Evolutionary conservation across 2,888 invertebrate species (phyloP).

Genomic region (Pterobdella sp.): DNA sequence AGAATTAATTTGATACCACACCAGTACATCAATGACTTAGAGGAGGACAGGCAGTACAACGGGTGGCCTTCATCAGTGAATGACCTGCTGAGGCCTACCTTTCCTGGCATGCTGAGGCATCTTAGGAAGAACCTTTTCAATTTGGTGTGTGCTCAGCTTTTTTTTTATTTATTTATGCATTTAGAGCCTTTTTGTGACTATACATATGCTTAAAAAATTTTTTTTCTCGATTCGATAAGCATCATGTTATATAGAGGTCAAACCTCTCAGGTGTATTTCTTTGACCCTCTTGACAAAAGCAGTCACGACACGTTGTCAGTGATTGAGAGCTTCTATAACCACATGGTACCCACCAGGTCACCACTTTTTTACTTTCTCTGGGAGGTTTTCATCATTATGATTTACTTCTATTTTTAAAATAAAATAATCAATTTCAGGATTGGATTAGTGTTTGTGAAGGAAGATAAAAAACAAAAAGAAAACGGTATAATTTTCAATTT

Average conservation of each 20-base stretch:
- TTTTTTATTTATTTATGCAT: no score
- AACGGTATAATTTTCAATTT: no score
- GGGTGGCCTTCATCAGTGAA: slow-evolving; percentile 81
- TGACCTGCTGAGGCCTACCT: slow-evolving; percentile 87
- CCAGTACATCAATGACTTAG: slow-evolving; percentile 88
- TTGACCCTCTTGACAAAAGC: slow-evolving; percentile 69
- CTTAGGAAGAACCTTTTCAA: slow-evolving; percentile 58
- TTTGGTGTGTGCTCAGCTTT: slow-evolving; percentile 44
- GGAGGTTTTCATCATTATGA: neutral
- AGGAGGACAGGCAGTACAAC: slow-evolving; percentile 75
- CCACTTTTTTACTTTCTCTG: neutral
- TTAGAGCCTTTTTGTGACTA: no score
- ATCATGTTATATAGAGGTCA: neutral
- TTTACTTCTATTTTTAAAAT: neutral
- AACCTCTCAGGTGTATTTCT: slow-evolving; percentile 61
- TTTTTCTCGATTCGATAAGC: neutral
- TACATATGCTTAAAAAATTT: neutral
- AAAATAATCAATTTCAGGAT: neutral
- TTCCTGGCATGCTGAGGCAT: slow-evolving; percentile 85
- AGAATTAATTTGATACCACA: no score
- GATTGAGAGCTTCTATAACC: slow-evolving; percentile 80
- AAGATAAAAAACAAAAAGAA: neutral
- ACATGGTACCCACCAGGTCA: slow-evolving; percentile 68
- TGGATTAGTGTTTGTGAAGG: slow-evolving; percentile 8
- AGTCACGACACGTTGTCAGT: slow-evolving; percentile 69